Base-by-base conservation (phyloP, 2,113 vertebrate species). In the Anolis sagrei region DNA sequence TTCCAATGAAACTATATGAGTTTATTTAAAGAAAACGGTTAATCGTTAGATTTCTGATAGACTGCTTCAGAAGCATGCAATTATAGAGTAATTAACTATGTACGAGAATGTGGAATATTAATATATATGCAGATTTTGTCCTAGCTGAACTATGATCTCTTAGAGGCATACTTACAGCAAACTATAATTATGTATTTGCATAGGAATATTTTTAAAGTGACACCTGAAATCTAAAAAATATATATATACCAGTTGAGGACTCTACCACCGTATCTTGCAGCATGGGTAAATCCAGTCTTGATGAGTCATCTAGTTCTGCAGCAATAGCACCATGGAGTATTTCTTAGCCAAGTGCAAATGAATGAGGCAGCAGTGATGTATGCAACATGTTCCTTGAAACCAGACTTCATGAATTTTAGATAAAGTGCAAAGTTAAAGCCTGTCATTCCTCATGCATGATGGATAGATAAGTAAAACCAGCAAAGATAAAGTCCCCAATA, bases 371-470 rank as follows among this genome's bases (percentile, higher is more conserved):
- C 8, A 3, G 32, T 82, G 84, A 83, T 89, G 36, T 48, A 76
- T 87, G 78, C 76, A 88, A 27, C 2, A 27, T 29, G 1, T 83
- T 89, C 85, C 36, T 51, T 83, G 81, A 83, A 91, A 89, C 1
- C 68, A 89, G 72, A 29, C 70, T 76, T 27, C 72, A 83, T 88
- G 39, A 85, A 85, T 92, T 90, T 88, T 88, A 89, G 90, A 86
- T 92, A 62, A 92, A 92, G 36, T 69, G 76, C 32, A 83, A 86
- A 88, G 61, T 91, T 82, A 89, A 81, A 87, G 75, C n/a, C 84
- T 13, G 39, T 68, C 62, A 76, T 92, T 91, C 36, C 81, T 92
- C 92, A 88, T 90, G 44, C 32, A 25, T 89, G 70, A 92, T 93
- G 44, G 29, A 86, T 88, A 91, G 73, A 78, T 86, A 23, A 79